Conservation (phyloP, 2,797 vertebrate genomes). For the Tragopan temminckii region DNA sequence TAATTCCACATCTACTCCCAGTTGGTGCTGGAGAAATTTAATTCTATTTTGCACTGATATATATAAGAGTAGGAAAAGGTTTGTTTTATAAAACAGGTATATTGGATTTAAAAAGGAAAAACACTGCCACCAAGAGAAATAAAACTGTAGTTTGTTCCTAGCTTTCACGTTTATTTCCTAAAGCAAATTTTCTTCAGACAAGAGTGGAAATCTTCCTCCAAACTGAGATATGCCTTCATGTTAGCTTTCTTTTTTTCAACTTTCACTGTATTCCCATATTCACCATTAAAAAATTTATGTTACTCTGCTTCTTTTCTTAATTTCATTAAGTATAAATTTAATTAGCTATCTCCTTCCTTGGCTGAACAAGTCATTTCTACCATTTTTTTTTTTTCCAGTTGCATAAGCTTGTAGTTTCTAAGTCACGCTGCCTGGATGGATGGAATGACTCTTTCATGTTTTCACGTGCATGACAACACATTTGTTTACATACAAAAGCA, state of each 20-base stretch:
- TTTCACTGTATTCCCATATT: not conserved
- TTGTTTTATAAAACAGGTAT: not conserved
- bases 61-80: not conserved
- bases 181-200: not conserved
- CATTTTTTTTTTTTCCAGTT: not conserved
- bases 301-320: not conserved
- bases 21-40: not conserved
- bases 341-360: not conserved
- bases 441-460: not conserved
- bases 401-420: not conserved
- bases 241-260: not conserved
- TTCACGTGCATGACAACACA: not conserved
- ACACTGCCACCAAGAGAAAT: not conserved
- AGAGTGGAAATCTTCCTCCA: not conserved
- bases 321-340: not conserved
- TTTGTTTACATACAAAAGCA: not conserved
- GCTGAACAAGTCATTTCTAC: not conserved
- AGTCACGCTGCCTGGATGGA: not conserved
- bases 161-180: not conserved
- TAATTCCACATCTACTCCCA: not conserved
- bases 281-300: not conserved
- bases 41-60: not conserved
- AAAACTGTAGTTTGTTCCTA: not conserved
- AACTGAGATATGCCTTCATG: not conserved
- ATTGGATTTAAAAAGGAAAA: not conserved